These are phyloP conservation scores for Callospermophilus lateralis DNA, from an alignment of 2,113 vertebrate genomes.

Conservation along the genomic window DNA sequence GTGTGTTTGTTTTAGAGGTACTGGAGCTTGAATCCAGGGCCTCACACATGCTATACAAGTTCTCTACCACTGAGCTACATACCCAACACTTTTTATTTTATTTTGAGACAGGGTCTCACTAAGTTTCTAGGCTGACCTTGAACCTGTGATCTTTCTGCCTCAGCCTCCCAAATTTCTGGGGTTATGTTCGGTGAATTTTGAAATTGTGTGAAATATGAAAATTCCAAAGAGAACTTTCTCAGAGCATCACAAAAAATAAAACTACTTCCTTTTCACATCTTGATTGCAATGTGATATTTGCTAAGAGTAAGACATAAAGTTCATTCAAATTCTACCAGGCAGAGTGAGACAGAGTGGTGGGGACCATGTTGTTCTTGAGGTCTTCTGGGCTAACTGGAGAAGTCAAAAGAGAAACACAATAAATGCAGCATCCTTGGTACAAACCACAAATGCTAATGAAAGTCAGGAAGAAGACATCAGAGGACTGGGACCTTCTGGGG, in stretches of 20 bases:
- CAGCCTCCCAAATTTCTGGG: too few species aligned
- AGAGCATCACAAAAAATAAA: background rate
- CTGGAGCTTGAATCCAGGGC: too few species aligned
- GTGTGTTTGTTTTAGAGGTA: too few species aligned
- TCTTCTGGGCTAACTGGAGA: background rate
- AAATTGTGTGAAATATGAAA: background rate
- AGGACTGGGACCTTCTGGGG: background rate
- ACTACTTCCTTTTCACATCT: background rate
- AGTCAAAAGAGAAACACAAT: background rate
- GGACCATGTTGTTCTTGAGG: background rate
- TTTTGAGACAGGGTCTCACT: too few species aligned
- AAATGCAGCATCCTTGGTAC: background rate
- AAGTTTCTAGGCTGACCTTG: too few species aligned
- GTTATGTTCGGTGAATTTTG: background rate
- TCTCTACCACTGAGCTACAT: too few species aligned
- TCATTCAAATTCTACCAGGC: background rate
- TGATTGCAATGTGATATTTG: background rate
- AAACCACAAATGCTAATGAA: background rate
- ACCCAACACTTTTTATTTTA: too few species aligned
- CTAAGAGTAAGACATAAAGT: background rate
- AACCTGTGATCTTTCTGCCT: too few species aligned
- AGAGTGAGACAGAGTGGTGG: background rate
- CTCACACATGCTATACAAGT: too few species aligned
- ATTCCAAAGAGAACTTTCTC: slow-evolving; percentile 5
- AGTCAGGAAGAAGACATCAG: background rate